Evolutionary conservation across 2,888 invertebrate genomes (phyloP).

Genomic region (Pseudeuparius sepicola): DNA sequence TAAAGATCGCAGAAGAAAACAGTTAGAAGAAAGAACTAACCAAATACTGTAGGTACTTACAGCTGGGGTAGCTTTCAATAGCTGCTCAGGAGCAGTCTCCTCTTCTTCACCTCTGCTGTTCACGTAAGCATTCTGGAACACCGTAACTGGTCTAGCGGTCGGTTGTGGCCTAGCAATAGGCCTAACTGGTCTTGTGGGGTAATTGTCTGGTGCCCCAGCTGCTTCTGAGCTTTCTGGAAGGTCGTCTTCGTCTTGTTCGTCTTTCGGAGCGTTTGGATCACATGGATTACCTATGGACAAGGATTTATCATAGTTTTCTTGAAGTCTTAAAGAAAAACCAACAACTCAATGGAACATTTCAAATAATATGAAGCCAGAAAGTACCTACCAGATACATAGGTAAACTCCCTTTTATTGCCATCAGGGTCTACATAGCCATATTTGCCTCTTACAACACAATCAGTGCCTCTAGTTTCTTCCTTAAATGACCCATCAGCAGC

Average conservation of each 20-base stretch:
- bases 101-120: slow-evolving; percentile 52
- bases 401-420: slow-evolving; percentile 77
- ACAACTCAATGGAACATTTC: too few relatives aligned
- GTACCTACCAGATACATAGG: slow-evolving; percentile 74
- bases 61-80: slow-evolving; percentile 35
- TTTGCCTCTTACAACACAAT: slow-evolving; percentile 78
- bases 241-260: slow-evolving; percentile 42
- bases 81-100: slow-evolving; percentile 46
- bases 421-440: slow-evolving; percentile 82
- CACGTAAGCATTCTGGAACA: slow-evolving; percentile 63
- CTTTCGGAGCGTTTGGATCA: slow-evolving; percentile 71
- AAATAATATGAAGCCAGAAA: too few relatives aligned
- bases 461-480: slow-evolving; percentile 75
- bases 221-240: slow-evolving; percentile 40
- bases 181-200: slow-evolving; percentile 46
- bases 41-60: slow-evolving; percentile 26
- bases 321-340: too few relatives aligned
- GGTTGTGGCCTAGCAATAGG: slow-evolving; percentile 36
- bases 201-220: slow-evolving; percentile 57
- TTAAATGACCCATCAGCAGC: slow-evolving; percentile 80
- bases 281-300: too few relatives aligned
- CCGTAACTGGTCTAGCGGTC: slow-evolving; percentile 46
- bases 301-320: too few relatives aligned
- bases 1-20: too few relatives aligned
- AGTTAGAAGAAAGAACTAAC: too few relatives aligned